Conservation (phyloP, 2,888 invertebrate species). For the Cephus pygmeus region DNA sequence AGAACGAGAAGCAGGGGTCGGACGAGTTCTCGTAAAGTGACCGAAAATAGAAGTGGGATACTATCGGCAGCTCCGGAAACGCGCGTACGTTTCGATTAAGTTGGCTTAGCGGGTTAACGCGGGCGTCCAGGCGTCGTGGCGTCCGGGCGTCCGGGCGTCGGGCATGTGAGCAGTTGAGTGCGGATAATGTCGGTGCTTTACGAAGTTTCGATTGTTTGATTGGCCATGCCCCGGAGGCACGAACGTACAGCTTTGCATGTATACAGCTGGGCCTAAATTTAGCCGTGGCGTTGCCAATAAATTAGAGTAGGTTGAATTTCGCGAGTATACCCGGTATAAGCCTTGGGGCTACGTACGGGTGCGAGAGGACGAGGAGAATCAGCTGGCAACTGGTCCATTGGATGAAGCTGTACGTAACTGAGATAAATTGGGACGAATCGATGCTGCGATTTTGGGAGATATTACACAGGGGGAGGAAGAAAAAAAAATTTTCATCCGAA, state of each 20-base stretch:
- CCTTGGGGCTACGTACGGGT: background rate
- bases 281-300: slow-evolving; percentile 4
- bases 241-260: background rate
- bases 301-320: slow-evolving; percentile 12
- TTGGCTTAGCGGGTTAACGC: slow-evolving; percentile 18
- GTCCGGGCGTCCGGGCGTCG: slow-evolving; percentile 4
- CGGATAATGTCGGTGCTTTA: slow-evolving; percentile 20
- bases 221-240: slow-evolving; percentile 12
- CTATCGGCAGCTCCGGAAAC: slow-evolving; percentile 19
- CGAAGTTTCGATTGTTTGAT: slow-evolving; percentile 22
- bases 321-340: slow-evolving; percentile 1
- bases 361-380: background rate
- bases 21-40: background rate
- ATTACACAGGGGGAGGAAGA: background rate
- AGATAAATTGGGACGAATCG: background rate
- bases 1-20: background rate
- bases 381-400: background rate
- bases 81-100: slow-evolving; percentile 20
- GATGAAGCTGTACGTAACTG: background rate
- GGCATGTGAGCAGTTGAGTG: slow-evolving; percentile 20
- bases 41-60: slow-evolving; percentile 4
- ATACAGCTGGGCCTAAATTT: slow-evolving; percentile 17
- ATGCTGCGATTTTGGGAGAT: background rate
- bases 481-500: background rate
- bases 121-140: background rate